A percentile compares a stretch with the other conserved stretches of the same genome.
phyloP scores from a whole-genome alignment of 2,888 invertebrate genomes.

The Liopterus haemorrhoidalis region DNA sequence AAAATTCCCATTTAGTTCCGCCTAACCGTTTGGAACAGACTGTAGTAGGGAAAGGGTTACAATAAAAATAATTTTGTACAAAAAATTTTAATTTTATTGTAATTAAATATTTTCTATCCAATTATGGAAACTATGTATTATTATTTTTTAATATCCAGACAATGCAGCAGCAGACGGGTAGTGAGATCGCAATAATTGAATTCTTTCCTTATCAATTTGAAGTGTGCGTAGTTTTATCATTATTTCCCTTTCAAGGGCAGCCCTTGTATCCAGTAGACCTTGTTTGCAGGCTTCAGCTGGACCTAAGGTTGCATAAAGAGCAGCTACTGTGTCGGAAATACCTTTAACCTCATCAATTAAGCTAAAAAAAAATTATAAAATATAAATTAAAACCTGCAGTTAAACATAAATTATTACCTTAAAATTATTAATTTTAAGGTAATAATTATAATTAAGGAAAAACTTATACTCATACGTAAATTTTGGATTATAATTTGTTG shows the following conservation, averaged over 20 bases:
- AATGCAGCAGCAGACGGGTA: conserved; percentile 65
- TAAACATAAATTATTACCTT: conserved; percentile 28
- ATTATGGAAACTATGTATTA: not conserved
- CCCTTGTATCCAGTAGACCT: conserved; percentile 54
- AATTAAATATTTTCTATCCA: not conserved
- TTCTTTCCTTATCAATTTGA: conserved; percentile 62
- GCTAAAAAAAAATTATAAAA: conserved; percentile 41
- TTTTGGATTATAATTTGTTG: too few species aligned
- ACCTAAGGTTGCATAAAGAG: conserved; percentile 58
- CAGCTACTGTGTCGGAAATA: conserved; percentile 63
- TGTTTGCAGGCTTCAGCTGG: conserved; percentile 57
- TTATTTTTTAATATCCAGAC: conserved; percentile 49
- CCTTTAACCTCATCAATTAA: conserved; percentile 68
- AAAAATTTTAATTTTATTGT: not conserved
- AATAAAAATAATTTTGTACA: not conserved
- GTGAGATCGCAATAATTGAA: conserved; percentile 59
- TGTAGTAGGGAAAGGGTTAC: too few species aligned
- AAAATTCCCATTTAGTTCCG: too few species aligned
- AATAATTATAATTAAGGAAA: too few species aligned
- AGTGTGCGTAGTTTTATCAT: conserved; percentile 65
- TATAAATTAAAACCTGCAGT: conserved; percentile 11
- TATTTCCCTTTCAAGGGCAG: conserved; percentile 59
- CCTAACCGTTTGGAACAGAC: too few species aligned
- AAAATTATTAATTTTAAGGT: too few species aligned
- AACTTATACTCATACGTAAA: too few species aligned